A percentile compares a stretch with the other conserved stretches of the same genome.
Evolutionary conservation across 2,113 vertebrate genomes (phyloP).

Genomic region (Myrmecobius fasciatus): DNA sequence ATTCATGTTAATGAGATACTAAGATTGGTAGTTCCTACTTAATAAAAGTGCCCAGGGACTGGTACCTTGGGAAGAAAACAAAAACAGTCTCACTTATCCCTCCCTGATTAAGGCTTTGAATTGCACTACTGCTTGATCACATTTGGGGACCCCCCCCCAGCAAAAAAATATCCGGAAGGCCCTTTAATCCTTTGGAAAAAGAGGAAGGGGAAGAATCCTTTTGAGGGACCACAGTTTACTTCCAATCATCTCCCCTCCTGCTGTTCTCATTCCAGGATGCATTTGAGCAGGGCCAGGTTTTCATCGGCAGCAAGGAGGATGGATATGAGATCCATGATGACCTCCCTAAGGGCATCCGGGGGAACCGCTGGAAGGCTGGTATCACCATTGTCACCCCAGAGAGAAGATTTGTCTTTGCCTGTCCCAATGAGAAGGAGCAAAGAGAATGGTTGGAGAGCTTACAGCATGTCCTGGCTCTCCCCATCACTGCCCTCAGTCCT

Average conservation of each 20-base stretch:
- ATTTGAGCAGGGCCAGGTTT: slow-evolving; percentile 90
- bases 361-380: slow-evolving; percentile 90
- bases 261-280: slow-evolving; percentile 87
- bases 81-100: not conserved
- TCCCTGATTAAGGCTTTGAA: not conserved
- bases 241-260: slow-evolving; percentile 4
- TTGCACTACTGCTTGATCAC: not conserved
- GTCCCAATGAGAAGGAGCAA: slow-evolving; percentile 90
- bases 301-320: slow-evolving; percentile 87
- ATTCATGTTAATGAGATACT: not conserved
- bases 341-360: slow-evolving; percentile 81
- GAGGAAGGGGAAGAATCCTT: not conserved
- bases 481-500: slow-evolving; percentile 86
- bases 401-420: slow-evolving; percentile 91
- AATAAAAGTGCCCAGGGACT: not conserved
- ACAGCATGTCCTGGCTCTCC: slow-evolving; percentile 83
- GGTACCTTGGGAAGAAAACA: not conserved
- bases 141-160: not conserved
- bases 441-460: slow-evolving; percentile 91
- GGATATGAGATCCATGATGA: slow-evolving; percentile 88
- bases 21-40: not conserved
- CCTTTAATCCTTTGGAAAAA: not conserved
- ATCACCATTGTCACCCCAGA: slow-evolving; percentile 87
- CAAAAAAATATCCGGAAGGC: not conserved
- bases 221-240: not conserved